A percentile compares a stretch with the other conserved stretches of the same genome.
These are phyloP conservation scores for Villa cingulata DNA, from an alignment of 2,888 invertebrate genomes.

Conservation along the genomic window DNA sequence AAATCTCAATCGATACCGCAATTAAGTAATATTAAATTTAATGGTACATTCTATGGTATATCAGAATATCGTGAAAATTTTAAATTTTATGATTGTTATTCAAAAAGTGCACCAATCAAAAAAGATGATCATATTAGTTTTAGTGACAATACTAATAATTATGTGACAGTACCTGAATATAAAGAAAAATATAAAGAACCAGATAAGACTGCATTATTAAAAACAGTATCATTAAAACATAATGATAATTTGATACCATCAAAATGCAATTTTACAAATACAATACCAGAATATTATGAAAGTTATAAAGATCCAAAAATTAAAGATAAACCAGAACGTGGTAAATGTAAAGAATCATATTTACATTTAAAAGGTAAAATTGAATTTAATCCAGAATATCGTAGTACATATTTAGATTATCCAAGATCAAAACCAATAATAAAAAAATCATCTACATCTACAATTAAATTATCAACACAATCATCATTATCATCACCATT, in stretches of 20 bases:
- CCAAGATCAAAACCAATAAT: slow-evolving; percentile 32
- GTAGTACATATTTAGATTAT: slow-evolving; percentile 31
- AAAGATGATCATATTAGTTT: slow-evolving; percentile 30
- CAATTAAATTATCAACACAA: slow-evolving; percentile 27
- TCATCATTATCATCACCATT: slow-evolving; percentile 9
- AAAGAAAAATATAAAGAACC: slow-evolving; percentile 29
- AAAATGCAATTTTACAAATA: slow-evolving; percentile 30
- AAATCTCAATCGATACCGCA: slow-evolving; percentile 36
- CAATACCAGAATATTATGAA: slow-evolving; percentile 33
- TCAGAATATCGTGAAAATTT: slow-evolving; percentile 34
- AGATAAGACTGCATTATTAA: slow-evolving; percentile 22
- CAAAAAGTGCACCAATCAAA: slow-evolving; percentile 33
- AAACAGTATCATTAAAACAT: slow-evolving; percentile 7
- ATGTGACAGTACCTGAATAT: slow-evolving; percentile 26
- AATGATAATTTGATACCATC: slow-evolving; percentile 11
- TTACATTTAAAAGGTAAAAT: slow-evolving; percentile 32
- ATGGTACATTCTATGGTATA: slow-evolving; percentile 28
- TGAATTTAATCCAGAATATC: slow-evolving; percentile 35
- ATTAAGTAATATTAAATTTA: slow-evolving; percentile 29
- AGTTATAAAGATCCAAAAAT: slow-evolving; percentile 34
- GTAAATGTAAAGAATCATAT: slow-evolving; percentile 30
- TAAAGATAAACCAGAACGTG: slow-evolving; percentile 31
- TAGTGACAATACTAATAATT: slow-evolving; percentile 20
- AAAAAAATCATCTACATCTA: slow-evolving; percentile 27
- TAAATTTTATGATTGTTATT: slow-evolving; percentile 32